Evolutionary conservation across 2,797 vertebrate species (phyloP), one percentile per base, ranked within the genome.

Genomic region (Odontamblyopus rebecca): DNA sequence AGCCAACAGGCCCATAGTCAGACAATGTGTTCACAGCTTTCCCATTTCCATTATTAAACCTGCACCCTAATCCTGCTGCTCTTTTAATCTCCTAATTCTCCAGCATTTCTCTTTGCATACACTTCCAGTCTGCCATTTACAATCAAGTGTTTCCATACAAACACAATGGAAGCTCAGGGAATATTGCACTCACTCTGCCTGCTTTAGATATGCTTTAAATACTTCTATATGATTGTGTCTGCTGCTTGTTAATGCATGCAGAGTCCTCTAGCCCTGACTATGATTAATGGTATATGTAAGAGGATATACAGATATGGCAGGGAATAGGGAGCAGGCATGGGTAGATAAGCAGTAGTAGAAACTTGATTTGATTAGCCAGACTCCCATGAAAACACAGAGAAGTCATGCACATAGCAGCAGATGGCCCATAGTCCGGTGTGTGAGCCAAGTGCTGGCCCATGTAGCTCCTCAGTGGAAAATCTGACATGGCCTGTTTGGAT

Each of bases 61-160:
- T 87, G 87, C 62, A 77, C 82, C 81, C 83, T 93, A 93, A 94
- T 93, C 91, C 91, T 83, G 86, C 85, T 80, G 81, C 80, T 89
- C 83, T 83, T 93, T 91, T 93, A 94, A 93, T 93, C 92, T 92
- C 89, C 82, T 86, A 90, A 91, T 91, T 92, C 89, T 88, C 81
- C 77, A 68, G 65, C 73, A 71, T 77, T 80, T 84, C 75, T 77
- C 84, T 82, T 73, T 84, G 62, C 79, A 76, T 76, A 75, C 80
- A 66, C 62, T 77, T 79, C 69, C 69, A 75, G 75, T 84, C 57
- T 76, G 35, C 74, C 68, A 64, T 82, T 80, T 79, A 68, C 82
- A 86, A 86, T 87, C 74, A 70, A 44, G 59, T 15, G 5, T 79
- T 84, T 78, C 67, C 72, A 83, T 73, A 79, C 66, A 77, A 71